Evolutionary conservation across 2,113 vertebrate genomes (phyloP).

Genomic region (Balaenoptera acutorostrata): DNA sequence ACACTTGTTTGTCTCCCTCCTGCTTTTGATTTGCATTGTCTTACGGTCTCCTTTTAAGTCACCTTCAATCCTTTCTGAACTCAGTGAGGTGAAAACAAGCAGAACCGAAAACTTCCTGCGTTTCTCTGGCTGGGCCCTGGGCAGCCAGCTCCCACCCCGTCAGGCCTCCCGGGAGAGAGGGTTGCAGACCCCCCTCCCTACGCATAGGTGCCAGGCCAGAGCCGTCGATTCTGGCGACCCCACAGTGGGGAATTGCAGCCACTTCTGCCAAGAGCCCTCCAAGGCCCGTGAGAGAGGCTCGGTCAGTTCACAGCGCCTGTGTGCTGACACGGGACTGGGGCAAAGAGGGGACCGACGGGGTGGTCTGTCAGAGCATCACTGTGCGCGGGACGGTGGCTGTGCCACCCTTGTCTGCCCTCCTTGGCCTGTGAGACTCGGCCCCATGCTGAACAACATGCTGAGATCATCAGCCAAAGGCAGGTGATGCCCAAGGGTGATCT

Average conservation of each 20-base stretch:
- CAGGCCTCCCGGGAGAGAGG: background rate
- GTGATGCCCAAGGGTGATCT: background rate
- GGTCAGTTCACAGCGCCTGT: background rate
- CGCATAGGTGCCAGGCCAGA: accelerated
- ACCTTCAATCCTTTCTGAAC: background rate
- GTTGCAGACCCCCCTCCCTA: background rate
- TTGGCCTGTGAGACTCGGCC: background rate
- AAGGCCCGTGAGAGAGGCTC: background rate
- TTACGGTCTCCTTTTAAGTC: background rate
- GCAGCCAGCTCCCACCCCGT: background rate
- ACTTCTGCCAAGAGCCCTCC: background rate
- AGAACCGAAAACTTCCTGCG: background rate
- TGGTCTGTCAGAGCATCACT: background rate
- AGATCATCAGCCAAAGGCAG: background rate
- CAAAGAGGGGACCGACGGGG: background rate
- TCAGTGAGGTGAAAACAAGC: background rate
- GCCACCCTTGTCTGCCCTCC: too few relatives aligned
- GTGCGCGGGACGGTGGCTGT: background rate
- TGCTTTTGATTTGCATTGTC: background rate
- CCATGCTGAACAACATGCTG: accelerated
- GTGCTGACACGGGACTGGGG: background rate
- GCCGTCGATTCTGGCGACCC: background rate
- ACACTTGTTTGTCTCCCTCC: background rate
- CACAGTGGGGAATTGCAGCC: background rate
- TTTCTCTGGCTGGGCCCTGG: background rate